Conservation (phyloP, 2,797 vertebrate genomes). For the Rachycentron canadum region DNA sequence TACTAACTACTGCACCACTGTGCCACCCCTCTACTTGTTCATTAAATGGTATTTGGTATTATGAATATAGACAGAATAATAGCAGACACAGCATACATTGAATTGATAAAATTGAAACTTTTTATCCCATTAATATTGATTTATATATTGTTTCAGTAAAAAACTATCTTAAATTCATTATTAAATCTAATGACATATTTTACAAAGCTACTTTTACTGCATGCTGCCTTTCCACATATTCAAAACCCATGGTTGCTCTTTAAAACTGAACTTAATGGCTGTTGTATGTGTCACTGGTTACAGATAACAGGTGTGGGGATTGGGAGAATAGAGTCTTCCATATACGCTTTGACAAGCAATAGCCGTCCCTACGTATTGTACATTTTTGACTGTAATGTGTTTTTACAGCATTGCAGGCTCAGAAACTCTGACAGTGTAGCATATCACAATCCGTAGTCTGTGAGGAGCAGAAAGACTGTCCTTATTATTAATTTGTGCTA, state of each 20-base stretch:
- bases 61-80: not conserved
- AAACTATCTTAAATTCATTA: not conserved
- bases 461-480: not conserved
- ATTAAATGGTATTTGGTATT: too few species aligned
- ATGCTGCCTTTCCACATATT: not conserved
- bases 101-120: not conserved
- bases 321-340: not conserved
- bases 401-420: slow-evolving; percentile 49
- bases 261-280: not conserved
- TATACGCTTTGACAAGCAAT: slow-evolving; percentile 38
- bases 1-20: too few species aligned
- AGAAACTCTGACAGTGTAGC: slow-evolving; percentile 21
- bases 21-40: not conserved
- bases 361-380: slow-evolving; percentile 1
- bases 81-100: not conserved
- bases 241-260: not conserved
- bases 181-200: not conserved
- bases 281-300: slow-evolving; percentile 1
- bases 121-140: too few species aligned
- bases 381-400: slow-evolving; percentile 37
- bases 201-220: not conserved
- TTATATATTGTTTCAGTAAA: too few species aligned
- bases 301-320: not conserved
- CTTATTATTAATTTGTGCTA: slow-evolving; percentile 40
- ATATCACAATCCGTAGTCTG: slow-evolving; percentile 26